Conservation (phyloP, 2,113 vertebrate species). For the Acrocephalus arundinaceus region DNA sequence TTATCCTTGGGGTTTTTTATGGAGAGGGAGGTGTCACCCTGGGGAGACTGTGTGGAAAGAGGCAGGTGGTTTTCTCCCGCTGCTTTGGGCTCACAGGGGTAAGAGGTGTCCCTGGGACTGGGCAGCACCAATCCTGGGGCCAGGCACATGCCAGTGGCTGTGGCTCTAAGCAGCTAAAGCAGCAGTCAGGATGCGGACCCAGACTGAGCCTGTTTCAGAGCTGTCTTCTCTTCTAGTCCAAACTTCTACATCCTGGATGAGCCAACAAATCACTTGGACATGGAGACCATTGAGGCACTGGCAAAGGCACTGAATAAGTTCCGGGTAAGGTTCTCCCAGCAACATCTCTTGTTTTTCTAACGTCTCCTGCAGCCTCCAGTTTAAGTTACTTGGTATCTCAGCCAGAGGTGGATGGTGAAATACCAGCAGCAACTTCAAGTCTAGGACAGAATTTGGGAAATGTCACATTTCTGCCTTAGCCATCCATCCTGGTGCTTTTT, state of each 20-base stretch:
- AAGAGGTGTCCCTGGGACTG: not conserved
- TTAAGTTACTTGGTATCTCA: not conserved
- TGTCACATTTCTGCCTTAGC: not conserved
- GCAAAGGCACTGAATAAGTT: slow-evolving; percentile 91
- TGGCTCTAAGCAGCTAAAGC: not conserved
- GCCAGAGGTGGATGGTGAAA: not conserved
- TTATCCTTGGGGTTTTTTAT: not conserved
- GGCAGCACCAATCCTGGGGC: accelerated
- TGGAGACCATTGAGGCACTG: slow-evolving; percentile 97
- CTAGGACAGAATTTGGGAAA: not conserved
- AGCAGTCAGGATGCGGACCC: not conserved
- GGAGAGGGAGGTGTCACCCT: not conserved
- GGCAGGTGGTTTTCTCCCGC: not conserved
- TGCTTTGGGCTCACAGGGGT: not conserved
- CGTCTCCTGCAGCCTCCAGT: not conserved
- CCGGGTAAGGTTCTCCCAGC: slow-evolving; percentile 71
- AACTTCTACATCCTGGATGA: slow-evolving; percentile 98
- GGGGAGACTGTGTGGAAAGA: not conserved
- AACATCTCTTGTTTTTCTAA: not conserved
- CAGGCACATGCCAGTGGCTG: not conserved
- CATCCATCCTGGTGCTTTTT: not conserved
- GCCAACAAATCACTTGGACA: slow-evolving; percentile 97
- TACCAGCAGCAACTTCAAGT: not conserved
- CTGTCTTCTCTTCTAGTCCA: slow-evolving; percentile 77
- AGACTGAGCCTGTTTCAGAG: not conserved